phyloP scores from a whole-genome alignment of 2,888 invertebrate genomes.

The Melanostoma scalare region DNA sequence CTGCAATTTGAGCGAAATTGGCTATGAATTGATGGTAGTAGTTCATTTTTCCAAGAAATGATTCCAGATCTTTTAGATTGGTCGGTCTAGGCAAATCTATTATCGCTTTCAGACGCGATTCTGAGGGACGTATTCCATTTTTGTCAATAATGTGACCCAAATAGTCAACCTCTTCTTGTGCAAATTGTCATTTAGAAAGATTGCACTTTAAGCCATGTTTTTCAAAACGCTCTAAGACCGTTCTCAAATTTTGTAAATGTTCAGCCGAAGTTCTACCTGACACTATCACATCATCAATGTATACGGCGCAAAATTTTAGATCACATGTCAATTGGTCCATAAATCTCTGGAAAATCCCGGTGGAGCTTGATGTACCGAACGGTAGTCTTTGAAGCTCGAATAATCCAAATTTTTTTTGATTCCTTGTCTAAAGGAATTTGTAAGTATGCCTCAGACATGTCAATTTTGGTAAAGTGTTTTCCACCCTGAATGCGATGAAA shows the following conservation, averaged over 20 bases:
- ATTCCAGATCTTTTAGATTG: neutral
- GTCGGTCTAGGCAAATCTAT: neutral
- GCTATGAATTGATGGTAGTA: conserved; percentile 9
- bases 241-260: neutral
- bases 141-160: conserved; percentile 14
- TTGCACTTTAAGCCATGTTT: neutral
- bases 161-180: neutral
- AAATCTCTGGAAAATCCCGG: conserved; percentile 28
- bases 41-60: neutral
- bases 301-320: conserved; percentile 19
- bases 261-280: conserved; percentile 1
- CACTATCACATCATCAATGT: conserved; percentile 11
- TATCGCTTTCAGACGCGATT: neutral
- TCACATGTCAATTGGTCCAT: conserved; percentile 6
- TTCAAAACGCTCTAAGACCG: conserved; percentile 20
- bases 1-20: conserved; percentile 2
- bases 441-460: conserved; percentile 25
- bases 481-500: conserved; percentile 25
- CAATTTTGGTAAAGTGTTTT: conserved; percentile 27
- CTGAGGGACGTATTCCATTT: conserved; percentile 21
- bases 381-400: conserved; percentile 11
- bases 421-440: conserved; percentile 26
- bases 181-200: conserved; percentile 9
- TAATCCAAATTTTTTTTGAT: conserved; percentile 25
- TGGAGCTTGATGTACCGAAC: conserved; percentile 24